Evolutionary conservation across 2,113 vertebrate genomes (phyloP), one percentile per base, ranked within the genome.

Genomic region (Alligator mississippiensis): DNA sequence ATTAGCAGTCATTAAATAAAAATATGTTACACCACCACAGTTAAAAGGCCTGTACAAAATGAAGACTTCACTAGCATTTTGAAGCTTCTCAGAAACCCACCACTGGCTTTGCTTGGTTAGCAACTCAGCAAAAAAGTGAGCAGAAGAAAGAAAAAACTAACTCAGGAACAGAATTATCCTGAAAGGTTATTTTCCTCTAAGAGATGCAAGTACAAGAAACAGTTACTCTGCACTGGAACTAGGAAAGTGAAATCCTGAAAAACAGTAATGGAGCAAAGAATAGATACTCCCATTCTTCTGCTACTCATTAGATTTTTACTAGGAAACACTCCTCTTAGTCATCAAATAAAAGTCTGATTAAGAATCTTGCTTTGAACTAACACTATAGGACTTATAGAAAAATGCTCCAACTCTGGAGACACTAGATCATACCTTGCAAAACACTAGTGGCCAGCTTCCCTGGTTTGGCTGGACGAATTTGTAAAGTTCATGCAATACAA

Each of bases 401-500:
- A 55, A 4, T 38, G 77, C 47, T 30, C 61, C 1, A 79, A n/a
- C 22, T 75, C 17, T 47, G 47, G 74, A 63, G 28, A 19, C 27
- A 3, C 27, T 64, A 63, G 54, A 66, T 24, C 93, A 86, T 97
- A 98, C 98, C 98, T 97, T 98, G 93, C 98, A 98, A 92, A 98
- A 98, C 14, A 98, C 90, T 47, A 86, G 94, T 90, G 96, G 97
- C 94, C 60, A 89, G 47, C 34, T 94, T 30, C 86, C 92, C 16
- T 78, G 38, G n/a, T 84, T 60, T 88, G 97, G 97, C 89, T 94
- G 96, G 77, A 96, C 95, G 94, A 98, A 98, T 18, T 86, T 74
- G 7, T 95, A 94, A 4, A 98, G 96, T 1, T 97, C 97, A 90
- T 12, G 75, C 3, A 98, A 92, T 34, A 98, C 97, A 85, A 95